These are phyloP conservation scores for Zaprionus vittiger DNA, from an alignment of 1,140 invertebrate genomes.

Conservation along the genomic window DNA sequence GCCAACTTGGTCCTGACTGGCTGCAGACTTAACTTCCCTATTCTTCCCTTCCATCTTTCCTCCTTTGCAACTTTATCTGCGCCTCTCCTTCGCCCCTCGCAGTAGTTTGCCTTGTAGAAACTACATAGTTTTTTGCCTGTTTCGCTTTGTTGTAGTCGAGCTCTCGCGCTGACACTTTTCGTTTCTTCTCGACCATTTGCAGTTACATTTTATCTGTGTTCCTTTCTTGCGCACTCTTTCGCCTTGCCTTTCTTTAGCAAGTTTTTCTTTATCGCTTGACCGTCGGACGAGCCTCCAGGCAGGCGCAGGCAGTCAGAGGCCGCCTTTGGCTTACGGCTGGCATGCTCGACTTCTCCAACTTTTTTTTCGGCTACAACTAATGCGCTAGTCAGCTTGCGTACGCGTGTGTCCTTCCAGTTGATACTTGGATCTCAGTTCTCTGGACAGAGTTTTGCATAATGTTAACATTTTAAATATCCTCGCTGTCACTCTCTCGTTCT, in stretches of 20 bases:
- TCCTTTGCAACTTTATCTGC: conserved; percentile 42
- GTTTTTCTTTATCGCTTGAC: conserved; percentile 64
- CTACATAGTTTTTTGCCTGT: conserved; percentile 40
- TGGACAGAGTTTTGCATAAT: conserved; percentile 60
- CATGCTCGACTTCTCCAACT: conserved; percentile 10
- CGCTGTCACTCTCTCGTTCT: background rate
- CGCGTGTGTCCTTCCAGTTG: conserved; percentile 24
- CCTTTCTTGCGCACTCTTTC: conserved; percentile 7
- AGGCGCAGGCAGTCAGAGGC: background rate
- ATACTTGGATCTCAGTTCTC: conserved; percentile 52
- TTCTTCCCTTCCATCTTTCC: conserved; percentile 21
- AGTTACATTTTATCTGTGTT: conserved; percentile 67
- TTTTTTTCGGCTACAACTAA: conserved; percentile 31
- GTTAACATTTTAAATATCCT: conserved; percentile 13
- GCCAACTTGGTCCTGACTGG: conserved; percentile 64
- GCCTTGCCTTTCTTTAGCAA: conserved; percentile 39
- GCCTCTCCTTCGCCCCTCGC: background rate
- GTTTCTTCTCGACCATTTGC: conserved; percentile 54
- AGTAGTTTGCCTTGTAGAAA: conserved; percentile 49
- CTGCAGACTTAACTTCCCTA: background rate
- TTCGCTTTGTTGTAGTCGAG: conserved; percentile 31
- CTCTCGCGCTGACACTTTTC: conserved; percentile 71
- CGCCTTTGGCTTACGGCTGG: conserved; percentile 10
- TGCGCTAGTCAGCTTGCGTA: background rate
- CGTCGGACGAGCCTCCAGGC: conserved; percentile 53